Percentiles rank a stretch among this genome's conserved stretches.
phyloP scores from a whole-genome alignment of 1,140 invertebrate species.

The Episyrphus balteatus region DNA sequence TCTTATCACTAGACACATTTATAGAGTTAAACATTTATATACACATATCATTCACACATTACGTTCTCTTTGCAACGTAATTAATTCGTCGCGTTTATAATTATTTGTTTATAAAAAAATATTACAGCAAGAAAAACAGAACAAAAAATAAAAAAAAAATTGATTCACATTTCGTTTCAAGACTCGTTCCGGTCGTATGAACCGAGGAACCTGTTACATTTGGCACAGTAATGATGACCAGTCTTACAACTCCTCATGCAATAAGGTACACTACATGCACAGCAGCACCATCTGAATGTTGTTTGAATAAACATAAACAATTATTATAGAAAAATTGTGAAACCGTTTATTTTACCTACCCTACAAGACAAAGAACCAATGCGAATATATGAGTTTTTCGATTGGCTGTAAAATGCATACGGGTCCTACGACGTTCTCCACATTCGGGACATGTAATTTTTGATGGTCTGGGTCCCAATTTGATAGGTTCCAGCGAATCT shows the following conservation, averaged over 20 bases:
- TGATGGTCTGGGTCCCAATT: constrained; percentile 40
- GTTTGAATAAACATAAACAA: neutral
- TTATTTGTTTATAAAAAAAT: too few relatives aligned
- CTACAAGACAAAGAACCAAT: constrained; percentile 44
- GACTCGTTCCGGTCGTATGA: constrained; percentile 30
- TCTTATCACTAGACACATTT: too few relatives aligned
- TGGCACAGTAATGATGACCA: constrained; percentile 55
- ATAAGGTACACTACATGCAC: constrained; percentile 49
- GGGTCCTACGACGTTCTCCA: constrained; percentile 38
- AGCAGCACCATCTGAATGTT: constrained; percentile 42
- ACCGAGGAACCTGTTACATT: constrained; percentile 51
- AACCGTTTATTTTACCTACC: constrained; percentile 30
- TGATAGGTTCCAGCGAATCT: constrained; percentile 6
- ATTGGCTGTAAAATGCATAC: constrained; percentile 40
- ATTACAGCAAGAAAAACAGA: too few relatives aligned
- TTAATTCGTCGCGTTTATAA: too few relatives aligned
- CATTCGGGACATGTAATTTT: constrained; percentile 44
- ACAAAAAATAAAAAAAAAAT: too few relatives aligned
- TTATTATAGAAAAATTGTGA: neutral
- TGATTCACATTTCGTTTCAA: too few relatives aligned
- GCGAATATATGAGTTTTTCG: constrained; percentile 50
- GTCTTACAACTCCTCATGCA: constrained; percentile 52
- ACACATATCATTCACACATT: too few relatives aligned
- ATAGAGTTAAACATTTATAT: too few relatives aligned
- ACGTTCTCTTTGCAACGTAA: too few relatives aligned